A percentile compares a stretch with the other conserved stretches of the same genome.
phyloP scores from a whole-genome alignment of 2,113 vertebrate species.

The Regulus satrapa region DNA sequence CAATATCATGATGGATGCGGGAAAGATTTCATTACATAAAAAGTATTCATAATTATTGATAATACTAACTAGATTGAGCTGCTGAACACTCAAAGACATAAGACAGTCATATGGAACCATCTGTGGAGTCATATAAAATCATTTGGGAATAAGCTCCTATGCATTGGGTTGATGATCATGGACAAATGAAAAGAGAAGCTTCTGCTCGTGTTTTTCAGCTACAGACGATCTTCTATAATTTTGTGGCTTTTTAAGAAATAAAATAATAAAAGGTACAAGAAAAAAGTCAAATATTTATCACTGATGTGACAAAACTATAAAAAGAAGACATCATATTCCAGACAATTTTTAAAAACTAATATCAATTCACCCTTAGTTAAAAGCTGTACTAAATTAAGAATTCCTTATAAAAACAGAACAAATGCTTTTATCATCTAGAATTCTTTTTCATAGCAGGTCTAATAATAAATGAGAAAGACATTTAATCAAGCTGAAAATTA shows the following conservation, averaged over 20 bases:
- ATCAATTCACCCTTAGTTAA: background rate
- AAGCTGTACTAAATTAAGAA: conserved; percentile 14
- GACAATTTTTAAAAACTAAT: background rate
- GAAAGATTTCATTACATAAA: background rate
- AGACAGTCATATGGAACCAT: background rate
- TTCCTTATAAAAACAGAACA: background rate
- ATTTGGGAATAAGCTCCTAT: background rate
- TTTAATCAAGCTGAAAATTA: background rate
- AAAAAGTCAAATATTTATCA: background rate
- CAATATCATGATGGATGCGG: background rate
- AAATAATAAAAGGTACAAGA: background rate
- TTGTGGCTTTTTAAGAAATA: background rate
- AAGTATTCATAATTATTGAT: background rate
- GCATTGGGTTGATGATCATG: background rate
- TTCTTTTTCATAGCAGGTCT: background rate
- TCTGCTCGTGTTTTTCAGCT: background rate
- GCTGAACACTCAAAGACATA: background rate
- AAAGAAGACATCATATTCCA: background rate
- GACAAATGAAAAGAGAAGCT: background rate
- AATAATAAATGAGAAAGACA: background rate
- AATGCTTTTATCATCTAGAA: background rate
- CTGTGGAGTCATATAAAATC: background rate
- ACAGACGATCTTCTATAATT: background rate
- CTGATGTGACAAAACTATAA: background rate
- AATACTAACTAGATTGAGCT: background rate